Evolutionary conservation across 1,140 invertebrate genomes (phyloP).

Genomic region (Coptotermes formosanus): DNA sequence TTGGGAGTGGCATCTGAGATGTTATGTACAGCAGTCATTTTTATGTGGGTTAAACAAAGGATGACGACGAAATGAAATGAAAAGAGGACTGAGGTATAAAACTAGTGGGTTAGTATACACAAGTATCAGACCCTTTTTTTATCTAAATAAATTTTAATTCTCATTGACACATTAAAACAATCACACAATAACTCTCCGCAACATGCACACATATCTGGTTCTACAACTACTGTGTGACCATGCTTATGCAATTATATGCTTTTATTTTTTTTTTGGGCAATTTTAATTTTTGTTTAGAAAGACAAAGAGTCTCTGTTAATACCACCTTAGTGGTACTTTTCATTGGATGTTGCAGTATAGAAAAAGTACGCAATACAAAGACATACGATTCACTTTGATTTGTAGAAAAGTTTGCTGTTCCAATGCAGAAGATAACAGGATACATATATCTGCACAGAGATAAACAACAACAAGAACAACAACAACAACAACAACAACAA

Average conservation of each 20-base stretch:
- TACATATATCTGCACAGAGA: not conserved
- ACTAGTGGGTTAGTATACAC: too few species aligned
- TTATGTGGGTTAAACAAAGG: too few species aligned
- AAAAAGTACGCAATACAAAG: conserved; percentile 7
- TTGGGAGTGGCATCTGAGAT: too few species aligned
- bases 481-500: not conserved
- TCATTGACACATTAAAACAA: not conserved
- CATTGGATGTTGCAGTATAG: not conserved
- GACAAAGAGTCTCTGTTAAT: not conserved
- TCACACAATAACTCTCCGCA: not conserved
- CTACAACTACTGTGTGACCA: conserved; percentile 1
- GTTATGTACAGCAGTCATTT: too few species aligned
- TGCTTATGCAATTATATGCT: conserved; percentile 8
- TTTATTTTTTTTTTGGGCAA: not conserved
- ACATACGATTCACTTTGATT: conserved; percentile 12
- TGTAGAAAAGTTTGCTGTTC: conserved; percentile 19
- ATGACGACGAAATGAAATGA: too few species aligned
- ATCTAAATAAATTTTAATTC: conserved; percentile 20
- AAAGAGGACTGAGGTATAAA: too few species aligned
- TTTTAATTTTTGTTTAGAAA: too few species aligned
- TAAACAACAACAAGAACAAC: not conserved
- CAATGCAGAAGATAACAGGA: conserved; percentile 5
- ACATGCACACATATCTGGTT: not conserved
- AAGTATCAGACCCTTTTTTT: not conserved
- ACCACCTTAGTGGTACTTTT: not conserved